Conservation (phyloP, 2,888 invertebrate species). For the Chrysolina oricalcia region DNA sequence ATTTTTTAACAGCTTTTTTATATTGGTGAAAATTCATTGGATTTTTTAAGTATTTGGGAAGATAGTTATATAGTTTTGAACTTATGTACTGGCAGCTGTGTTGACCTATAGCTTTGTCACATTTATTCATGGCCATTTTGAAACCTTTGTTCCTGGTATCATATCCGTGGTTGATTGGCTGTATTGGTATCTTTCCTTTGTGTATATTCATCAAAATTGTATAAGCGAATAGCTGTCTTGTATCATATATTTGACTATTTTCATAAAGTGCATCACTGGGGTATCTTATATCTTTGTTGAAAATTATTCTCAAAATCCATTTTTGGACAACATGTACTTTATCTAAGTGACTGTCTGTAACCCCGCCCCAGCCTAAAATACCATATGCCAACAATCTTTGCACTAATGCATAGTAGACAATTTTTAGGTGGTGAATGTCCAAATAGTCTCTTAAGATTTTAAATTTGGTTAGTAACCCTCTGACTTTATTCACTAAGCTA, state of each 20-base stretch:
- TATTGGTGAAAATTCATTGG: neutral
- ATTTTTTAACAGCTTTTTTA: neutral
- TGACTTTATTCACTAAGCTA: neutral
- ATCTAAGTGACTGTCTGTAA: neutral
- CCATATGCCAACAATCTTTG: neutral
- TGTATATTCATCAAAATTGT: neutral
- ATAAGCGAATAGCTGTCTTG: neutral
- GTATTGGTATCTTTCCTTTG: neutral
- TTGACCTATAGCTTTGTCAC: conserved; percentile 10
- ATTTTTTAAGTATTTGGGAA: conserved; percentile 11
- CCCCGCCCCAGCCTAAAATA: neutral
- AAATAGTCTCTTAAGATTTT: neutral
- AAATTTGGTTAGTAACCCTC: neutral
- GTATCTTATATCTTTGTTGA: neutral
- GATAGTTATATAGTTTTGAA: conserved; percentile 11
- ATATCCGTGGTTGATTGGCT: neutral
- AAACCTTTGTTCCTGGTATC: neutral
- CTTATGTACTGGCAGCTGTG: conserved; percentile 15
- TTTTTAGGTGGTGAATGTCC: neutral
- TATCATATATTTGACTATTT: conserved; percentile 7
- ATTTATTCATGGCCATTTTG: conserved; percentile 6
- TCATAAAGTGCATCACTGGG: too few species aligned
- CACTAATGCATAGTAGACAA: neutral
- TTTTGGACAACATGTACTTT: conserved; percentile 10
- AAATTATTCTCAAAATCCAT: conserved; percentile 5